These are phyloP conservation scores for Spea bombifrons DNA, from an alignment of 2,113 vertebrate genomes.

Conservation along the genomic window DNA sequence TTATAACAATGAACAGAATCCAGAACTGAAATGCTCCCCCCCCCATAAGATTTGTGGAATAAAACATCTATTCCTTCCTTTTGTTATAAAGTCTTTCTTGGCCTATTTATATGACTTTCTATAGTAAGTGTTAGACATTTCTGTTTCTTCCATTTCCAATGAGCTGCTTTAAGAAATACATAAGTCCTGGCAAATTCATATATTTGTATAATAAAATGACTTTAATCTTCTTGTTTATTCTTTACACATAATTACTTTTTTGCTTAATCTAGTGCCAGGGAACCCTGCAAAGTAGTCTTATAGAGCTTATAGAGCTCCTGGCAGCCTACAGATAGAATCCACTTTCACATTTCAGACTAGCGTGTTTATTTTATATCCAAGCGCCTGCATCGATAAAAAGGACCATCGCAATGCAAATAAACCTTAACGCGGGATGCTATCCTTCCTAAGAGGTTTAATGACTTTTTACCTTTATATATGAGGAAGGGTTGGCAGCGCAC, in stretches of 20 bases:
- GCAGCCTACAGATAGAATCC: conserved; percentile 1
- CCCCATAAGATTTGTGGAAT: too few relatives aligned
- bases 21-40: too few relatives aligned
- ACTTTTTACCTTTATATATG: not conserved
- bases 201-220: conserved; percentile 30
- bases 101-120: too few relatives aligned
- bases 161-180: conserved; percentile 16
- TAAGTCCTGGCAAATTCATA: conserved; percentile 28
- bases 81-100: not conserved
- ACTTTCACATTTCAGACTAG: not conserved
- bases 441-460: not conserved
- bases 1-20: too few relatives aligned
- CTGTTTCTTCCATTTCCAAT: conserved; percentile 38
- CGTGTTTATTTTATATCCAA: conserved; percentile 19
- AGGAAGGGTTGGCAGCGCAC: not conserved
- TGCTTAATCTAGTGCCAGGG: conserved; percentile 40
- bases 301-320: conserved; percentile 18
- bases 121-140: conserved; percentile 8
- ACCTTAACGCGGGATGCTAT: not conserved
- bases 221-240: conserved; percentile 41
- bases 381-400: conserved; percentile 1
- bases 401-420: not conserved
- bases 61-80: not conserved
- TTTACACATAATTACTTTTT: conserved; percentile 34
- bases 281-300: not conserved